Conservation (phyloP, 1,140 invertebrate species). For the Dendroctonus ponderosae region DNA sequence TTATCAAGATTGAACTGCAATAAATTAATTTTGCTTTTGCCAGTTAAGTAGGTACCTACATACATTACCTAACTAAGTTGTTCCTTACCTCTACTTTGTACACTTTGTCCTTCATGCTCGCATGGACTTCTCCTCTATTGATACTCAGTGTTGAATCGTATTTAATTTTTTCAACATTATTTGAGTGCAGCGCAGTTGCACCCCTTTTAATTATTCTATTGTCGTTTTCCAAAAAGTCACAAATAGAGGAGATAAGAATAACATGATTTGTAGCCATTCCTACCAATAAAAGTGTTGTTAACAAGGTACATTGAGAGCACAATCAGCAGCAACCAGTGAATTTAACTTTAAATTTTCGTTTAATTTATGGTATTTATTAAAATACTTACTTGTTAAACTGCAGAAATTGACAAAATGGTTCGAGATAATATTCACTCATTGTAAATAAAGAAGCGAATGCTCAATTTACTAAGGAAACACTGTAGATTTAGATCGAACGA, state of each 20-base stretch:
- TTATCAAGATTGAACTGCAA: conserved; percentile 1
- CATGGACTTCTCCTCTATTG: conserved; percentile 13
- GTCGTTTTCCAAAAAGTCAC: conserved; percentile 11
- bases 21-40: neutral
- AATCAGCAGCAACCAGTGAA: too few relatives aligned
- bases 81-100: conserved; percentile 19
- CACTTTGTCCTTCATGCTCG: conserved; percentile 30
- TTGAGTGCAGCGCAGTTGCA: conserved; percentile 27
- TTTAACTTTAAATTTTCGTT: too few relatives aligned
- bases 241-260: conserved; percentile 9
- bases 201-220: conserved; percentile 27
- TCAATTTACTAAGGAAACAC: too few relatives aligned
- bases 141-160: conserved; percentile 7
- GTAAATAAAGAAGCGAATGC: too few relatives aligned
- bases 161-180: conserved; percentile 21
- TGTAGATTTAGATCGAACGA: too few relatives aligned
- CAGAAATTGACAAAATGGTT: too few relatives aligned
- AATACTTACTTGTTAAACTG: too few relatives aligned
- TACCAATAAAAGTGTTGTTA: too few relatives aligned
- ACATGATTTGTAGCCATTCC: conserved; percentile 15
- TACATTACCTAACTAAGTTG: neutral
- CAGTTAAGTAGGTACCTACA: neutral
- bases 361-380: too few relatives aligned
- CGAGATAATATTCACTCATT: too few relatives aligned
- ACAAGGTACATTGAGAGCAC: too few relatives aligned